Base-by-base conservation (phyloP, 2,888 invertebrate species). In the Notodonta ziczac region DNA sequence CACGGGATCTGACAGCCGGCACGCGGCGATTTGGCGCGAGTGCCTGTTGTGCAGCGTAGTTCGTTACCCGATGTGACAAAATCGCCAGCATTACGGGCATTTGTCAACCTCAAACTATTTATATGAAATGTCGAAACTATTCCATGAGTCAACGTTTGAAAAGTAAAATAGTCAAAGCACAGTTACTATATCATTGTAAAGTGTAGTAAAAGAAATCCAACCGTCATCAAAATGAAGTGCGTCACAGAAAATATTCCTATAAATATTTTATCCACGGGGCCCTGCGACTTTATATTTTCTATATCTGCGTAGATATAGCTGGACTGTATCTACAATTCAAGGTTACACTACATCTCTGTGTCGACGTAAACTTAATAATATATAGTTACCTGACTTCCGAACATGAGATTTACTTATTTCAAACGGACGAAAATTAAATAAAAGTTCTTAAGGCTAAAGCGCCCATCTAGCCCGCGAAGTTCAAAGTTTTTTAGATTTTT, bases 11-110 rank as follows among this genome's bases (percentile, higher is more conserved):
- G 46, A 46, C 46, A 55, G 60, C 62, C 60, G 57, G 65, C 61
- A 63, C 59, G 61, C 32, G 51, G 24, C 48, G 16, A 60, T 62
- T 76, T 76, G 76, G 73, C 70, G 73, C 68, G 59, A 42, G 60
- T 14, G 66, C 65, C 56, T 65, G 70, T 68, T 24, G 24, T 2
- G 70, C 68, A 68, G 59, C 64, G 61, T 44, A 56, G 63, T 69
- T 62, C 67, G 63, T 66, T 66, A 73, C 14, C 13, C 58, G 52
- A 52, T 32, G 32, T 14, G 50, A 50, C 16, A 50, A 9, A 16
- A 50, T 16, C 56, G 46, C 32, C 35, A 53, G 51, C 8, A 6
- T 46, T 46, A 46, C 46, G 13, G 13, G 46, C 46, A 46, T 46
- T 46, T 46, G 46, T 46, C 14, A 44, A 13, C 40, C 53, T 46